Base-by-base conservation (phyloP, 2,797 vertebrate species). In the Rhinogobio ventralis region DNA sequence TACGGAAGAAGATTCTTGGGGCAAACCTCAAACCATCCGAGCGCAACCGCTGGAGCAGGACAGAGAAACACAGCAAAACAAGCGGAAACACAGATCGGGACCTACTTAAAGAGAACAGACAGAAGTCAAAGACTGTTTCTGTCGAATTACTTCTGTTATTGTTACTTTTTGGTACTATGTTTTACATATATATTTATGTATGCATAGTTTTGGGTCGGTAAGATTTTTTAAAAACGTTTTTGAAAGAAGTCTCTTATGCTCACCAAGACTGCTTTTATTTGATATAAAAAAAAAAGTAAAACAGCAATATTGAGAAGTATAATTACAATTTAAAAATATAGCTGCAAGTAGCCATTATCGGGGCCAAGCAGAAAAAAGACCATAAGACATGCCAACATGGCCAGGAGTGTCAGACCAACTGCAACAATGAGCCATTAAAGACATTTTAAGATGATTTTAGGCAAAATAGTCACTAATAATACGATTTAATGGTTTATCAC, bases 11-110 rank as follows among this genome's bases (percentile, higher is more conserved):
- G 57, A 86, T 36, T 51, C 83, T 83, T 36, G 30, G 77, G 87
- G 85, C 84, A 11, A 78, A 46, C 76, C 71, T 87, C 30, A 87
- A 73, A 81, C 76, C 87, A 86, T 83, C 83, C 79, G 76, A 80
- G 85, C 72, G 62, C 57, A 86, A 82, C 86, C 64, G 72, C 71
- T 68, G 7, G 77, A 83, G 88, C n/a, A 85, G 68, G 69, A 79
- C 15, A 49, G 30, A 72, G 10, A 25, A 51, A 53, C 39, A 71
- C 20, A 79, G 28, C 28, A 57, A 53, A 60, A 84, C 68, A 76
- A 60, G 17, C 66, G 33, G 42, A 79, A 66, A 67, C 60, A 14
- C 2, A 20, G 25, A 23, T 55, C 19, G 3, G 9, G 76, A 46
- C 36, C 39, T 28, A 19, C 25, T 28, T 46, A 66, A 79, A 79